phyloP scores from a whole-genome alignment of 2,113 vertebrate genomes.

The Nothobranchius kuhntae region DNA sequence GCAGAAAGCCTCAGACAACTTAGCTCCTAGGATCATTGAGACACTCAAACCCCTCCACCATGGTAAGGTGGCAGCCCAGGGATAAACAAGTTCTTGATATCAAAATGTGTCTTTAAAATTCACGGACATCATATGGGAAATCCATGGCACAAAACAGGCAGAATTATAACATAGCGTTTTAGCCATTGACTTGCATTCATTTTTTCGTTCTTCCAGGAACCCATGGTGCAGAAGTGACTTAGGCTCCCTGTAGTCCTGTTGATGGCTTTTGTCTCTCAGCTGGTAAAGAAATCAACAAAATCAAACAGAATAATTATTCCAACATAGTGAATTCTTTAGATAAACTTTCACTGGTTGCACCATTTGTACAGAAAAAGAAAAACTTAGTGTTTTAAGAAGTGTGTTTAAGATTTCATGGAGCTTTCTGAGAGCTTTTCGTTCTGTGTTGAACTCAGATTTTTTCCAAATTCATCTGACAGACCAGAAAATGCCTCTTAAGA shows the following conservation, averaged over 20 bases:
- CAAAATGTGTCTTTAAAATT: too few species aligned
- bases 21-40: too few species aligned
- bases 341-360: neutral
- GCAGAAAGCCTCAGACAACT: too few species aligned
- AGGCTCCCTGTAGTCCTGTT: neutral
- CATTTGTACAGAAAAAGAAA: neutral
- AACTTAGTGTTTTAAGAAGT: neutral
- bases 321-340: conserved; percentile 14
- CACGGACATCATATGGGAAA: too few species aligned
- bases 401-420: conserved; percentile 77
- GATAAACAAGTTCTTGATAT: too few species aligned
- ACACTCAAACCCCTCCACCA: too few species aligned
- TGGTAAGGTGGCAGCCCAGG: too few species aligned
- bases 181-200: too few species aligned
- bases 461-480: conserved; percentile 53
- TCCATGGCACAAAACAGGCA: too few species aligned
- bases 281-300: conserved; percentile 17
- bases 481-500: conserved; percentile 66
- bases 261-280: conserved; percentile 10
- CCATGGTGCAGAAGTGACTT: too few species aligned
- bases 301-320: conserved; percentile 16
- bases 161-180: too few species aligned
- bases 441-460: conserved; percentile 47
- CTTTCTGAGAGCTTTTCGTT: conserved; percentile 64
- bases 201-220: too few species aligned